Evolutionary conservation across 2,113 vertebrate species (phyloP).

Genomic region (Bucco capensis): DNA sequence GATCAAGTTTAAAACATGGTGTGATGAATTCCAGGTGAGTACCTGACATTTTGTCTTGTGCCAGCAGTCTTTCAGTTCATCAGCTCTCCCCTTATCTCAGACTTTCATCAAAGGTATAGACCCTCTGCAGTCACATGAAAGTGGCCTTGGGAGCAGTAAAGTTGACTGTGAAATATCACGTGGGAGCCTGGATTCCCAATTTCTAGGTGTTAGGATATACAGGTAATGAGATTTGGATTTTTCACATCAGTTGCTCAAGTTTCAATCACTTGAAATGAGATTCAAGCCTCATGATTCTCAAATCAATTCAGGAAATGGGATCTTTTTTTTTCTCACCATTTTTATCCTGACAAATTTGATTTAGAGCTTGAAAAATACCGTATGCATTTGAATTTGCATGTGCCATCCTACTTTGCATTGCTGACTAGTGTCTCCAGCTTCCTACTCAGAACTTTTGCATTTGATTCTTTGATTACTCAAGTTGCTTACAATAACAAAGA

Average conservation of each 20-base stretch:
- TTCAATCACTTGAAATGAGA: not conserved
- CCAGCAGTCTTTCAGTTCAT: not conserved
- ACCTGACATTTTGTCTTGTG: not conserved
- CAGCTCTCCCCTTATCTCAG: not conserved
- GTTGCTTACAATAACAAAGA: not conserved
- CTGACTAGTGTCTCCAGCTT: not conserved
- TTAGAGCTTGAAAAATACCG: not conserved
- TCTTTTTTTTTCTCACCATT: not conserved
- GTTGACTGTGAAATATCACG: not conserved
- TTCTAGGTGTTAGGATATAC: not conserved
- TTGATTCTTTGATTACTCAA: not conserved
- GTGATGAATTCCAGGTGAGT: not conserved
- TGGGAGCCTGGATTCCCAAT: not conserved
- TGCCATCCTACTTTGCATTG: constrained; percentile 15
- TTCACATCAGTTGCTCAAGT: not conserved
- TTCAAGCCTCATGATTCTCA: not conserved
- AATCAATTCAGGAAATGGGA: not conserved
- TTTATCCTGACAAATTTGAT: not conserved
- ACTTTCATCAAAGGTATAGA: not conserved
- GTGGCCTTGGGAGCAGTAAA: not conserved
- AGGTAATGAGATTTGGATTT: not conserved
- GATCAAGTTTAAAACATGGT: not conserved
- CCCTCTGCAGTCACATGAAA: not conserved
- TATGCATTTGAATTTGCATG: constrained; percentile 7
- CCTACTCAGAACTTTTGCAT: not conserved